phyloP scores from a whole-genome alignment of 2,113 vertebrate species.

The Pedionomus torquatus region DNA sequence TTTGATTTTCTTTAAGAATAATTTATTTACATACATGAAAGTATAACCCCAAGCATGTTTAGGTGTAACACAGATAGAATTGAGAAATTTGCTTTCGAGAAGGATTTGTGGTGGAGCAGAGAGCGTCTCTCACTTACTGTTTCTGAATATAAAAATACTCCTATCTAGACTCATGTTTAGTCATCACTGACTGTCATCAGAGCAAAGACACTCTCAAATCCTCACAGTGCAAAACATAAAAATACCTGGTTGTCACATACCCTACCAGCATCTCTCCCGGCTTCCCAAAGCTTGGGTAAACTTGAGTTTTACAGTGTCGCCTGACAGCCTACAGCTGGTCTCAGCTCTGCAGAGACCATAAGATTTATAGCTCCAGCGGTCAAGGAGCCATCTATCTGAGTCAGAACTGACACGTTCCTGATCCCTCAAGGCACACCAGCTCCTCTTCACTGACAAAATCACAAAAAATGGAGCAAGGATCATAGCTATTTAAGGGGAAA shows the following conservation, averaged over 20 bases:
- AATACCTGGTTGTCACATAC: background rate
- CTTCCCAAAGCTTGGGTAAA: background rate
- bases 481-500: background rate
- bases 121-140: background rate
- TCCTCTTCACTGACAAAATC: background rate
- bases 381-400: background rate
- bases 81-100: background rate
- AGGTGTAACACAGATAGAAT: background rate
- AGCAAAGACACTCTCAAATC: background rate
- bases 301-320: background rate
- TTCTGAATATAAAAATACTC: background rate
- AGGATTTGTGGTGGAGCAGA: background rate
- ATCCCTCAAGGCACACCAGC: background rate
- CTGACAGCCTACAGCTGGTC: background rate
- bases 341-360: background rate
- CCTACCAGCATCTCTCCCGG: background rate
- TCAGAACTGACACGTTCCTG: background rate
- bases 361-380: background rate
- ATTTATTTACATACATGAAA: background rate
- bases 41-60: background rate
- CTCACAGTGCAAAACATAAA: background rate
- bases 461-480: background rate
- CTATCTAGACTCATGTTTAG: background rate
- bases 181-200: background rate
- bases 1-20: background rate